Evolutionary conservation across 1,140 invertebrate genomes (phyloP), one percentile per base, ranked within the genome.

Genomic region (Pinna nobilis): DNA sequence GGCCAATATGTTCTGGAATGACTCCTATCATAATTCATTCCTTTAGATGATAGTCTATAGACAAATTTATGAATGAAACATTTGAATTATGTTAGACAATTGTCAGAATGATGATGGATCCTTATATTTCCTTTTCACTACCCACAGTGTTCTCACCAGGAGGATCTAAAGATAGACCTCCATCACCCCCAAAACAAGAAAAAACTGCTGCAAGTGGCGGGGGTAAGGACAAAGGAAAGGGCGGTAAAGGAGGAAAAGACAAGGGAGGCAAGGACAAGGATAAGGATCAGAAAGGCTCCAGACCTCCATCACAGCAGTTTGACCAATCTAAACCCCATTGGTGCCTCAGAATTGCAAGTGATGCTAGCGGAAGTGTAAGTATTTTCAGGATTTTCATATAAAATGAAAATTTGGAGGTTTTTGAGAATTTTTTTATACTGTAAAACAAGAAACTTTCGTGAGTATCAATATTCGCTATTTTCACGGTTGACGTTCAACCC

Each of bases 291-390:
- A 79, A 82, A 30, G 75, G 76, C 20, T 87, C 86, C 35, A 64
- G 83, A n/a, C 84, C 85, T 44, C 77, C 83, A 9, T 84, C 84
- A 59, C 84, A 85, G 60, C 81, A 82, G 67, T 87, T 89, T 84
- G 88, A 89, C 73, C 68, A 82, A 51, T 84, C 73, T 23, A 89
- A 88, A 69, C 86, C 88, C 23, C 81, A 87, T 73, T 89, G 87
- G 87, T 82, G 76, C 13, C 61, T 89, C 18, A 74, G 86, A 57
- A 70, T 88, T 50, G 86, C 88, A 50, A 87, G 85, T 57, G 87
- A 88, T 81, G 86, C 81, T 4, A 76, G 51, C 39, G 64, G 75
- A 28, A 80, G 78, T 7, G 86, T 87, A 71, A 85, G 84, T 80
- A 51, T 50, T 30, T 39, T 20, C 23, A 13, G 5, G n/a, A n/a